Base-by-base conservation (phyloP, 2,113 vertebrate species). In the Cepphus grylle region DNA sequence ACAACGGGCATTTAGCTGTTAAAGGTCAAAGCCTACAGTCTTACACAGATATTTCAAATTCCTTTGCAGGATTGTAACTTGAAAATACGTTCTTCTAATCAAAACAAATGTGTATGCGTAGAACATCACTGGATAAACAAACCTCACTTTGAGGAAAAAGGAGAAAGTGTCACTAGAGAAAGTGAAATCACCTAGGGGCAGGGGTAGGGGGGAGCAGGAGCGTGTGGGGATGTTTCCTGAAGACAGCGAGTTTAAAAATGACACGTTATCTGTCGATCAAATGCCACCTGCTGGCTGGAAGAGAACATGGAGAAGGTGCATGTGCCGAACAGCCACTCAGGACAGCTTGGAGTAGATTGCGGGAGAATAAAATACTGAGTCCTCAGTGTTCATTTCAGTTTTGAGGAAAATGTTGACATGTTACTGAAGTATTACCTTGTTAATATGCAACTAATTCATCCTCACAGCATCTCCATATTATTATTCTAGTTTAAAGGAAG, bases 191-290 rank as follows among this genome's bases (percentile, higher is more conserved):
- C 20, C 17, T 36, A 40, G 15, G 5, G 42, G 34, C 15, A 13
- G 5, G 2, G 8, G 3, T 15, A 21, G 4, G 3, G 5, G 5
- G 49, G 7, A 52, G 13, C 12, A 86, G 26, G 3, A 45, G 8
- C 8, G 8, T 50, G 1, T 32, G 29, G 6, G 36, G 17, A 21
- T 4, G 2, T 53, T 84, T 77, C 38, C 43, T 69, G 30, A 76
- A 67, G 32, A 52, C 10, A 62, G 20, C 2, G 67, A 26, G 27
- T 71, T 62, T 70, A 40, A 80, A 59, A 90, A 84, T 22, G 4
- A 12, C 38, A 40, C 2, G 1, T n/a, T 74, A 52, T 49, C 29
- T 69, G 21, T 63, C 1, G 1, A 17, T 65, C 8, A 71, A 59
- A 88, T 71, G 32, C 14, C 42, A 52, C 16, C 14, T 74, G 16